Base-by-base conservation (phyloP, 1,140 invertebrate genomes). In the Atta colombica region DNA sequence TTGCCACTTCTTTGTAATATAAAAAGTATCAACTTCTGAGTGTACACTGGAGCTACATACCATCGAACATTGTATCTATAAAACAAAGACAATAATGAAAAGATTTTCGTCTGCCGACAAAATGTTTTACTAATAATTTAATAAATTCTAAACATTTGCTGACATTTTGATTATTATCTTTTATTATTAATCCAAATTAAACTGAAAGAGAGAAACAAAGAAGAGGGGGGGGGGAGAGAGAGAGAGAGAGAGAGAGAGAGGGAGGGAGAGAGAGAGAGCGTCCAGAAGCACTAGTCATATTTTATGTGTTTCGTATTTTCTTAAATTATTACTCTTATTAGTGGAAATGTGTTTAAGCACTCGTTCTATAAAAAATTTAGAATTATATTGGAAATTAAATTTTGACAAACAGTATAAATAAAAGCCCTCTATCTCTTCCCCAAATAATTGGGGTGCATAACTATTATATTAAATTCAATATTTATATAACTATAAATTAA, bases 21-120 rank as follows among this genome's bases (percentile, higher is more conserved):
- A 39, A 77, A 39, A 0, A 60, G 31, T 60, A 77, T 77, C n/a
- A 77, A 10, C 12, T 58, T 77, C 7, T 77, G 74, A 39, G 7
- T 12, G 12, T 77, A 2, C 7, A 45, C 3, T 0, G 53, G 49
- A 0, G 25, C 25, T 18, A 28, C 14, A 28, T 71, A 71, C 68
- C 49, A 72, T 53, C 16, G 16, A n/a, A 53, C 6, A 53, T 72
- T 72, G 8, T 72, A 72, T 10, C 49, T 72, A 35, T 55, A 12
- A 55, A 53, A 55, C 31, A 12, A 53, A 31, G 2, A 68, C 10
- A 12, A 39, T 35, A 35, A 68, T 66, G 18, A 39, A 39, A 4
- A 39, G 1, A 39, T 12, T 63, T 1, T 25, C 14, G 2, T 65
- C n/a, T 31, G 7, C 0, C 10, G 16, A 35, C 7, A n/a, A 35